These are phyloP conservation scores for Oncopodura yosiiana DNA, from an alignment of 1,140 invertebrate species.

Conservation along the genomic window DNA sequence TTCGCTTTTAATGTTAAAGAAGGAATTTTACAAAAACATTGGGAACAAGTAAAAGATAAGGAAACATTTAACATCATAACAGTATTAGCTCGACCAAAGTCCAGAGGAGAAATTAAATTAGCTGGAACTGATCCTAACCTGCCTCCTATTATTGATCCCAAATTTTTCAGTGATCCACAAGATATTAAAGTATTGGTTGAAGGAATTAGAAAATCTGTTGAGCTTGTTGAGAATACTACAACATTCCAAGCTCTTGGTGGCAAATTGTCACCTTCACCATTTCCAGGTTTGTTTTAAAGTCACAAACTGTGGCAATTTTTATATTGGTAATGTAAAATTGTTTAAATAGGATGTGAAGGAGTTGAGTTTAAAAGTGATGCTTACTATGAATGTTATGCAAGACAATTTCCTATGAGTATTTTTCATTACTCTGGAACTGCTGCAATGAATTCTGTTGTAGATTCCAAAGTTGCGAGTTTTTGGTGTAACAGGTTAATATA, in stretches of 20 bases:
- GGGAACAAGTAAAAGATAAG: constrained; percentile 42
- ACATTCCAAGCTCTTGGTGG: constrained; percentile 3
- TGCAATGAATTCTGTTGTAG: constrained; percentile 64
- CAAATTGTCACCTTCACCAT: constrained; percentile 41
- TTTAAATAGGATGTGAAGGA: constrained; percentile 49
- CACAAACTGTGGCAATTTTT: too few relatives aligned
- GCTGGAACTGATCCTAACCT: constrained; percentile 56
- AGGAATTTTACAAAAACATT: background rate
- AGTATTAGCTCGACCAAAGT: constrained; percentile 61
- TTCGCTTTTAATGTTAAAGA: background rate
- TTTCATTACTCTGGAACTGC: constrained; percentile 71
- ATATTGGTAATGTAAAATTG: too few relatives aligned
- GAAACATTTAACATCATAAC: constrained; percentile 55
- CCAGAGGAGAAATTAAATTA: constrained; percentile 58
- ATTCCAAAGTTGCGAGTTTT: constrained; percentile 42
- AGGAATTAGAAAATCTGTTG: constrained; percentile 3
- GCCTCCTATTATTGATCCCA: constrained; percentile 68
- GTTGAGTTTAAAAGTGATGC: constrained; percentile 52
- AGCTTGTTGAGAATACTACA: constrained; percentile 1
- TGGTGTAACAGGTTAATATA: background rate
- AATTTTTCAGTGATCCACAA: constrained; percentile 51
- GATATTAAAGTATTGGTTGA: constrained; percentile 3
- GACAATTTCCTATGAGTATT: constrained; percentile 57
- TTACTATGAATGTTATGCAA: constrained; percentile 63
- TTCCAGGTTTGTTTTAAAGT: too few relatives aligned